A percentile compares a stretch with the other conserved stretches of the same genome.
These are phyloP conservation scores for Arizona elegans DNA, from an alignment of 2,113 vertebrate species.

Conservation along the genomic window DNA sequence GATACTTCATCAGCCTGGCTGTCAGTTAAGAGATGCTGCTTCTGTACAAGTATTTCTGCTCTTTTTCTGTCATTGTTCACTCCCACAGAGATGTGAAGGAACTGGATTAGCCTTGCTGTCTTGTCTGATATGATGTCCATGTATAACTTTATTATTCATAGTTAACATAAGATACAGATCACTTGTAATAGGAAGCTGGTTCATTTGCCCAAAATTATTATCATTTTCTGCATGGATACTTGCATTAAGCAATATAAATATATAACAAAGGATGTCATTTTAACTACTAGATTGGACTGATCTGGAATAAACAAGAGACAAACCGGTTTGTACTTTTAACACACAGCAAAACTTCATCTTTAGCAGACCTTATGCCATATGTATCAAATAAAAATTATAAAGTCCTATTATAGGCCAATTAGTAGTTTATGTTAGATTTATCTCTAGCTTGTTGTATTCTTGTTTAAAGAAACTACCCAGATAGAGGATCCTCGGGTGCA, in stretches of 20 bases:
- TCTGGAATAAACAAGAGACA: background rate
- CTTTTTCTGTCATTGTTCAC: background rate
- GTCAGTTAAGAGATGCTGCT: background rate
- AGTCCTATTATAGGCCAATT: background rate
- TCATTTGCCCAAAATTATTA: background rate
- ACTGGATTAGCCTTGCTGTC: background rate
- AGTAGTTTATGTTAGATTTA: conserved; percentile 1
- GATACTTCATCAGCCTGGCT: background rate
- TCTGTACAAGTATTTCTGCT: background rate
- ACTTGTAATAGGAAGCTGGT: background rate
- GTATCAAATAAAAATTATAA: background rate
- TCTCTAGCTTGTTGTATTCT: background rate
- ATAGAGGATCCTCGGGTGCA: conserved; percentile 95
- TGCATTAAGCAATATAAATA: background rate
- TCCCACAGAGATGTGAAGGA: background rate
- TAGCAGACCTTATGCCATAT: background rate
- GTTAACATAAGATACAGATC: background rate
- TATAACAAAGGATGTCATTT: background rate
- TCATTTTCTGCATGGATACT: background rate
- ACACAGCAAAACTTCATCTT: background rate
- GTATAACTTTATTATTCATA: background rate
- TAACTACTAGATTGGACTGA: background rate
- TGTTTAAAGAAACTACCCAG: conserved; percentile 85
- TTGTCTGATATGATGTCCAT: background rate
- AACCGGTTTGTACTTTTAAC: background rate